Base-by-base conservation (phyloP, 2,797 vertebrate genomes). In the Pseudomugil tenellus region DNA sequence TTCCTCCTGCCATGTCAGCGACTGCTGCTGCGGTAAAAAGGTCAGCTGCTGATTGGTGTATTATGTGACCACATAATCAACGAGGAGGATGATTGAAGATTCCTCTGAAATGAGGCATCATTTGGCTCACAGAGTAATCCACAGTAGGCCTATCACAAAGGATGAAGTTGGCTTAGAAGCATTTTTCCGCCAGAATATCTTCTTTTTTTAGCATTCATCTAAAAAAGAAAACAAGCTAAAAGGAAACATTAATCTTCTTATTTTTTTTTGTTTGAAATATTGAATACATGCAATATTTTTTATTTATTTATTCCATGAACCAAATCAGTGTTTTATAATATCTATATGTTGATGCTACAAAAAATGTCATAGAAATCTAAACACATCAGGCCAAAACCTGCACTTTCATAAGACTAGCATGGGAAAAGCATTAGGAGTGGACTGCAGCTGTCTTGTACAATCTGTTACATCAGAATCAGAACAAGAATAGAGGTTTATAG, bases 51-150 rank as follows among this genome's bases (percentile, higher is more conserved):
- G 77, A 86, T 80, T 76, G 72, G 70, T 70, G 59, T 72, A 59
- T 65, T 53, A 52, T 74, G 62, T 67, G 75, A 75, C 72, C 72
- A 85, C 72, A 77, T 83, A 79, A 87, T 86, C 74, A 83, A 69
- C 55, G 64, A 65, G 67, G 74, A 60, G 46, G 70, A 68, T 54
- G 61, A 77, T 76, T 76, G 67, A 63, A 74, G 69, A 74, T 62
- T 49, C 46, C 64, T 72, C 66, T 2, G 21, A 55, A 52, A 81
- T 72, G 72, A 80, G 59, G 35, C 41, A 52, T 74, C 34, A 64
- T 72, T 82, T 76, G 58, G 61, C 59, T 59, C 4, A 10, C 19
- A 11, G 61, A 56, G 61, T 53, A 66, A 62, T 54, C 19, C 66
- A 26, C 37, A 37, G 58, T 63, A n/a, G n/a, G n/a, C n/a, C n/a